A percentile compares a stretch with the other conserved stretches of the same genome.
Conservation (phyloP, 2,797 vertebrate species). For the Smutsia temminckii region DNA sequence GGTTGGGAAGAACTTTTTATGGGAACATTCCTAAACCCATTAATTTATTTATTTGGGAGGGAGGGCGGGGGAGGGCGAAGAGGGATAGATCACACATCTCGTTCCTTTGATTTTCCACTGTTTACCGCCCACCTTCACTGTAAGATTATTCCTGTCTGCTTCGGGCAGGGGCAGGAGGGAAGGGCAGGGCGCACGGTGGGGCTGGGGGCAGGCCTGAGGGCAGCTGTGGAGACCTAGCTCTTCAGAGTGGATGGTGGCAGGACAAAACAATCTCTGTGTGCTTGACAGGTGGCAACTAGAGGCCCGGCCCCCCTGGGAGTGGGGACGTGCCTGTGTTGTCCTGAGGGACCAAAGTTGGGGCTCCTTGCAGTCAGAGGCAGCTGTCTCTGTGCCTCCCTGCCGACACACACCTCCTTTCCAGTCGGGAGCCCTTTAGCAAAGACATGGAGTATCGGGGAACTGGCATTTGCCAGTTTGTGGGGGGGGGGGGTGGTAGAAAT, state of each 20-base stretch:
- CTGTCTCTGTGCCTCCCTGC: too few relatives aligned
- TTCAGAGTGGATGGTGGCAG: neutral
- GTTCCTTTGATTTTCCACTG: constrained; percentile 34
- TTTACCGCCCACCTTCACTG: constrained; percentile 71
- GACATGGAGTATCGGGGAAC: neutral
- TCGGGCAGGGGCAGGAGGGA: neutral
- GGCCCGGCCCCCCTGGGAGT: neutral
- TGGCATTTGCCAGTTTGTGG: constrained; percentile 69
- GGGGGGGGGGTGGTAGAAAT: constrained; percentile 31
- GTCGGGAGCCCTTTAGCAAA: neutral
- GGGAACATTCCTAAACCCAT: constrained; percentile 80
- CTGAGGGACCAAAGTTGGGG: neutral
- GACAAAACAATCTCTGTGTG: neutral
- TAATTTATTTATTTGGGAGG: constrained; percentile 82
- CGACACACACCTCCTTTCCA: neutral
- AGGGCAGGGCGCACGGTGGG: neutral
- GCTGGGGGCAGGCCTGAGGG: neutral
- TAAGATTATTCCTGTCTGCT: constrained; percentile 66
- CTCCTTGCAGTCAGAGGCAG: neutral
- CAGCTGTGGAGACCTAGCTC: neutral
- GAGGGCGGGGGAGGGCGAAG: constrained; percentile 61
- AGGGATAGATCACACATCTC: neutral
- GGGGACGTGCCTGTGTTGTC: neutral
- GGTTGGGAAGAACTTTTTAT: constrained; percentile 71
- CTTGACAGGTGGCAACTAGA: neutral